Conservation (phyloP, 2,113 vertebrate genomes). For the Condylura cristata region DNA sequence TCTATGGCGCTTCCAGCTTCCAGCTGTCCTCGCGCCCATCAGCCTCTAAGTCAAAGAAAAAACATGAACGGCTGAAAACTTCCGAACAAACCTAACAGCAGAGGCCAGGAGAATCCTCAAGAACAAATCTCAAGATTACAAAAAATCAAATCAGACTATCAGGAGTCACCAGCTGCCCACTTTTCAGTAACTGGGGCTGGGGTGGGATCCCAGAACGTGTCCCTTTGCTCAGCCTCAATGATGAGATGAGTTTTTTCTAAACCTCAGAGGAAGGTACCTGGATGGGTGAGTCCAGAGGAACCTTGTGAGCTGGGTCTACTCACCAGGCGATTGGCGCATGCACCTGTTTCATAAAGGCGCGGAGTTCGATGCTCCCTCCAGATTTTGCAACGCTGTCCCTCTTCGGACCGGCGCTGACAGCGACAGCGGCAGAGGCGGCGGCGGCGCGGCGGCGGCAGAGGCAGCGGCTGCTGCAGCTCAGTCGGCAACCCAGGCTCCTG, state of each 20-base stretch:
- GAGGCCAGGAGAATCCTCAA: neutral
- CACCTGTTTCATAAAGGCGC: constrained; percentile 49
- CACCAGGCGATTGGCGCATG: constrained; percentile 1
- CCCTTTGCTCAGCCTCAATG: neutral
- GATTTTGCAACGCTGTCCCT: constrained; percentile 35
- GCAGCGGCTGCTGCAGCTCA: constrained; percentile 47
- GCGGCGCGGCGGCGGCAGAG: neutral
- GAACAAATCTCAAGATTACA: neutral
- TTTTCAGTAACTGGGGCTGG: neutral
- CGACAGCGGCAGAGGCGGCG: neutral
- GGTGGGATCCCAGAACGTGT: neutral
- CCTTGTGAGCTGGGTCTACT: constrained; percentile 48
- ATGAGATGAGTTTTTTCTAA: neutral
- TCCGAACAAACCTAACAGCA: neutral
- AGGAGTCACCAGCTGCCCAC: neutral
- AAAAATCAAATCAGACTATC: neutral
- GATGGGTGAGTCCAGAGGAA: neutral
- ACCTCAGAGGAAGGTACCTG: neutral
- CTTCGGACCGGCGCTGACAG: constrained; percentile 13
- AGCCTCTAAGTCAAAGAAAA: constrained; percentile 28
- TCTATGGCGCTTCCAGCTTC: neutral
- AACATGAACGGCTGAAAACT: constrained; percentile 66
- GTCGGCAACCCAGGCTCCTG: constrained; percentile 72
- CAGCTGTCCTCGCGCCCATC: neutral
- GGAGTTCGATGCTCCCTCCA: neutral